Base-by-base conservation (phyloP, 2,888 invertebrate species). In the Apodemia duryi region DNA sequence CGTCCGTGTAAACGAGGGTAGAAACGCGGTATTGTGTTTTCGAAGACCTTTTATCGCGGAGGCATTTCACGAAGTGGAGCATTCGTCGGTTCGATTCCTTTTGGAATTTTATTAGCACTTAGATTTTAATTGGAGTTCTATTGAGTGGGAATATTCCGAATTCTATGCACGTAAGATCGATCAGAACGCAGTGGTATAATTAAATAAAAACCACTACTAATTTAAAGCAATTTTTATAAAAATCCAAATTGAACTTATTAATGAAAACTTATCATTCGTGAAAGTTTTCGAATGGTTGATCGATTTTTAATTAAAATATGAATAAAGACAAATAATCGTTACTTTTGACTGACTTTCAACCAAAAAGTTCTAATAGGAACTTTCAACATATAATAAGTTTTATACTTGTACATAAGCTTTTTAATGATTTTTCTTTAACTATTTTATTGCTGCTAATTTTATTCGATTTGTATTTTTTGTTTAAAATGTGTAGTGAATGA, bases 1-100 rank as follows among this genome's bases (percentile, higher is more conserved):
- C 85, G 75, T 73, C 73, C 82, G 75, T 72, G 74, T 75, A 77
- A 77, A 76, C 79, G 82, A 85, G 88, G 86, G 85, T 73, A 72
- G 72, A 84, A 83, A 83, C 83, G 81, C 75, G 80, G 88, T 86
- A 91, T 91, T 91, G 91, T 90, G 85, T 88, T 90, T 88, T 90
- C 85, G 85, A 86, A 90, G 88, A 89, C 89, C 89, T 90, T 91
- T 91, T 89, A 90, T 87, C 90, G 84, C 83, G 83, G 80, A 80
- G 85, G 85, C 86, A 85, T 87, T 89, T 87, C 85, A 84, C 84
- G 84, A 85, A 82, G 81, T 81, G 78, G 81, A 84, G 82, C 80
- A 74, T 77, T 86, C 82, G 86, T 77, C 83, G 83, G 87, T 87
- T 88, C 86, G 85, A 86, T 86, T 88, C 87, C 86, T 82, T 86